Percentiles rank a stretch among this genome's conserved stretches.
These are phyloP conservation scores for Keiferia lycopersicella DNA, from an alignment of 2,888 invertebrate species.

Conservation along the genomic window DNA sequence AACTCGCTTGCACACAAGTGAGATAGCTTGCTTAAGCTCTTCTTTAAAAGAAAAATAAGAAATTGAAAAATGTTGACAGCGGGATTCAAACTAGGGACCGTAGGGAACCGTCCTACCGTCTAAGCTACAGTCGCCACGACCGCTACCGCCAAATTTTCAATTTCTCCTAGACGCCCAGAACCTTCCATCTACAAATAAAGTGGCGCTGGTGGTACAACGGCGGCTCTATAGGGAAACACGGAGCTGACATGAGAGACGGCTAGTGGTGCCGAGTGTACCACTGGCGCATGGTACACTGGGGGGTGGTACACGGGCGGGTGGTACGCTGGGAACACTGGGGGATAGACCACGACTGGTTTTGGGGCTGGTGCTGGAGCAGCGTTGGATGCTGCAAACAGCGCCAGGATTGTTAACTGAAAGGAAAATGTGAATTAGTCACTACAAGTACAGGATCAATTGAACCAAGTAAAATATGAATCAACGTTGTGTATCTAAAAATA, in stretches of 20 bases:
- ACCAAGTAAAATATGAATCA: no score
- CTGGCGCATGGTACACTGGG: constrained; percentile 46
- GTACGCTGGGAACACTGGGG: constrained; percentile 35
- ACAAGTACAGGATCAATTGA: no score
- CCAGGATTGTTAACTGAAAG: constrained; percentile 47
- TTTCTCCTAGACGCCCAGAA: background rate
- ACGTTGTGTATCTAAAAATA: no score
- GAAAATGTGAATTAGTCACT: background rate
- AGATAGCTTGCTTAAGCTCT: no score
- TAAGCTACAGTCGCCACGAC: no score
- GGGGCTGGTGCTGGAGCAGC: constrained; percentile 58
- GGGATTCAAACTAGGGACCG: no score
- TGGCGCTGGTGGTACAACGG: constrained; percentile 22
- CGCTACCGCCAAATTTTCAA: no score
- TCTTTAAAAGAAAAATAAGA: background rate
- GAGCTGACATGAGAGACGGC: constrained; percentile 42
- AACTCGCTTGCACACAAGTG: background rate
- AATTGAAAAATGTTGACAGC: no score
- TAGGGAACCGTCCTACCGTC: no score
- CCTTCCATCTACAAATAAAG: constrained; percentile 4
- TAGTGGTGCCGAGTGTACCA: constrained; percentile 54
- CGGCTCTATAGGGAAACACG: constrained; percentile 36
- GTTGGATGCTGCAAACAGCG: constrained; percentile 42
- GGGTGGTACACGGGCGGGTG: constrained; percentile 39
- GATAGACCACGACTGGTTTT: constrained; percentile 51